Conservation (phyloP, 2,888 invertebrate genomes). For the Tillus elongatus region DNA sequence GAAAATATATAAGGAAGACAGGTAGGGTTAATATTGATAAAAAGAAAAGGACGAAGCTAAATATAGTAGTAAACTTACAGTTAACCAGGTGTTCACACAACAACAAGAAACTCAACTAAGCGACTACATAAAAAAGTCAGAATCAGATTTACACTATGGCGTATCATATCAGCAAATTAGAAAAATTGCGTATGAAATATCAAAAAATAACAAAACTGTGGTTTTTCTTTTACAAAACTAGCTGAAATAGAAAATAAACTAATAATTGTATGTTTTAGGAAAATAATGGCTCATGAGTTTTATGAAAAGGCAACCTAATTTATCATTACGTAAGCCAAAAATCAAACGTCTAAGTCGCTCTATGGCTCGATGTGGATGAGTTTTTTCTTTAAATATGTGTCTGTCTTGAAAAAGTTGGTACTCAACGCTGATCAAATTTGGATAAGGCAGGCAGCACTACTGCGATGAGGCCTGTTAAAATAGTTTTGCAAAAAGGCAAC, state of each 20-base stretch:
- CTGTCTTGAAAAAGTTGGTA: too few species aligned
- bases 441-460: too few species aligned
- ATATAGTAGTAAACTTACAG: background rate
- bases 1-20: too few species aligned
- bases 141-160: constrained; percentile 2
- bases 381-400: too few species aligned
- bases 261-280: too few species aligned
- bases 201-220: background rate
- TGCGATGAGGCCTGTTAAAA: too few species aligned
- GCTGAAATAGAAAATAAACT: constrained; percentile 1
- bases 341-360: background rate
- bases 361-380: too few species aligned
- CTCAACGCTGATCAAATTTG: too few species aligned
- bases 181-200: background rate
- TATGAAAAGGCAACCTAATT: constrained; percentile 1
- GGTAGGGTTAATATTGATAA: too few species aligned
- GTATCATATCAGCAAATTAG: background rate
- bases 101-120: constrained; percentile 1
- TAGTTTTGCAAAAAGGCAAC: too few species aligned
- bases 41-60: background rate
- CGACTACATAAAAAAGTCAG: background rate
- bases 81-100: constrained; percentile 1
- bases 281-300: constrained; percentile 2
- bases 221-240: background rate
- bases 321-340: constrained; percentile 1